Evolutionary conservation across 2,888 invertebrate species (phyloP).

Genomic region (Phyto melanocephala): DNA sequence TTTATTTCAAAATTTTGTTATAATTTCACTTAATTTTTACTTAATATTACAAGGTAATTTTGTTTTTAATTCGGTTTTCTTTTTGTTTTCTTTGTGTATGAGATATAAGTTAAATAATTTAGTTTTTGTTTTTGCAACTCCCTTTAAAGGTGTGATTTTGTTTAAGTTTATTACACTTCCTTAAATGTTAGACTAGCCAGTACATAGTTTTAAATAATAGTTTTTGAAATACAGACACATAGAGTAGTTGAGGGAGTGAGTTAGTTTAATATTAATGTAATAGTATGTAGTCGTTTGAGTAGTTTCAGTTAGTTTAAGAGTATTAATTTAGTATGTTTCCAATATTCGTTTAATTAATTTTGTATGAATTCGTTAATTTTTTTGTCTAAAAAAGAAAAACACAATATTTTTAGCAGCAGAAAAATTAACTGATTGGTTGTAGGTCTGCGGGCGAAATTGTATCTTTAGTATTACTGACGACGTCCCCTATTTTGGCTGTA

Average conservation of each 20-base stretch:
- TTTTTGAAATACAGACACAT: constrained; percentile 20
- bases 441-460: background rate
- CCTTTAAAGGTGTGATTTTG: background rate
- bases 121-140: constrained; percentile 21
- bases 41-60: constrained; percentile 43
- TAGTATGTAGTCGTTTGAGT: constrained; percentile 47
- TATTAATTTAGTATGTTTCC: constrained; percentile 48
- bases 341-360: constrained; percentile 33
- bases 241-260: background rate
- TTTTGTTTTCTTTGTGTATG: constrained; percentile 20
- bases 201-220: constrained; percentile 21
- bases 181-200: constrained; percentile 57
- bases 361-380: constrained; percentile 5
- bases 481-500: constrained; percentile 15
- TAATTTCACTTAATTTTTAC: constrained; percentile 51
- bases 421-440: constrained; percentile 53
- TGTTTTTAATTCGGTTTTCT: constrained; percentile 55
- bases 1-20: background rate
- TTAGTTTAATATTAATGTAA: constrained; percentile 1
- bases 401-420: background rate
- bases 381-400: constrained; percentile 8
- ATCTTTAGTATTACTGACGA: constrained; percentile 9
- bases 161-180: constrained; percentile 5
- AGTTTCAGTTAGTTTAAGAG: constrained; percentile 51
- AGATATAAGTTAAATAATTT: constrained; percentile 28